Evolutionary conservation across 2,888 invertebrate genomes (phyloP).

Genomic region (Drosophila stalkeri): DNA sequence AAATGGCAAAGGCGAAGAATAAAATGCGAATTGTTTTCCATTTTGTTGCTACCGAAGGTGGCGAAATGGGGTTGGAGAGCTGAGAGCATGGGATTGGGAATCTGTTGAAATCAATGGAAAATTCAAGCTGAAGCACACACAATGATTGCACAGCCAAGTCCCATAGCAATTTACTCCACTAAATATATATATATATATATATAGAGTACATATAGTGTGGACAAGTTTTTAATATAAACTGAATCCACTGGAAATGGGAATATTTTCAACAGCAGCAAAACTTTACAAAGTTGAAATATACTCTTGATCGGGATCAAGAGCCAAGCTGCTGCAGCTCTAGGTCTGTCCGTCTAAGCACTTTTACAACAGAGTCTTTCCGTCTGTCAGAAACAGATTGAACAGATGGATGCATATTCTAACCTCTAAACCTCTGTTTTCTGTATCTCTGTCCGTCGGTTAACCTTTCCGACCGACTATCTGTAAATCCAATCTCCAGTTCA

Average conservation of each 20-base stretch:
- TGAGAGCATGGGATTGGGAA: not conserved
- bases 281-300: too few relatives aligned
- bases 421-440: too few relatives aligned
- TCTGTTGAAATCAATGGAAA: slow-evolving; percentile 9
- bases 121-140: slow-evolving; percentile 13
- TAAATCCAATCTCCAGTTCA: too few relatives aligned
- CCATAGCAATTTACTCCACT: slow-evolving; percentile 16
- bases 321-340: too few relatives aligned
- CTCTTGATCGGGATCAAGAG: not conserved
- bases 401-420: too few relatives aligned
- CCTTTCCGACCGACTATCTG: not conserved
- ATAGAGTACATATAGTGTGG: not conserved
- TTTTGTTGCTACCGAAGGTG: not conserved
- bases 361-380: too few relatives aligned
- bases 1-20: slow-evolving; percentile 41
- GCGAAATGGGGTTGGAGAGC: too few relatives aligned
- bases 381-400: too few relatives aligned
- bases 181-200: slow-evolving; percentile 2
- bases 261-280: not conserved
- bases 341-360: too few relatives aligned
- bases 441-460: not conserved
- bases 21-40: slow-evolving; percentile 38
- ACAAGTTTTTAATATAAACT: not conserved
- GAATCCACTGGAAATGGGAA: not conserved
- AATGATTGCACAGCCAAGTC: slow-evolving; percentile 8